Percentiles rank a stretch among this genome's conserved stretches.
Evolutionary conservation across 1,140 invertebrate species (phyloP).

Genomic region (Caenorhabditis brenneri): DNA sequence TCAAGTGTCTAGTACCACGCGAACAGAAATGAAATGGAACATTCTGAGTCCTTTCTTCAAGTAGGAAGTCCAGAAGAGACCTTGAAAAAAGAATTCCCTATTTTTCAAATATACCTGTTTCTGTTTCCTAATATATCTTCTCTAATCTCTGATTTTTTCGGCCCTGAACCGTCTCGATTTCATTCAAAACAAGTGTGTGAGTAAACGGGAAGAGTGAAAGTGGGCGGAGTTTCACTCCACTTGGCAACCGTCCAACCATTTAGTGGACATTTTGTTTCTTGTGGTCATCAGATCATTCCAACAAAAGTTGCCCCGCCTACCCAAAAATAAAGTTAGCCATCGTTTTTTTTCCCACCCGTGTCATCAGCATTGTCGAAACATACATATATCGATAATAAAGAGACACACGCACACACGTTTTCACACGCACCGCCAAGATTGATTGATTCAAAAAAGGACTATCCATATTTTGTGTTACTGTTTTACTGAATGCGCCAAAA

Average conservation of each 20-base stretch:
- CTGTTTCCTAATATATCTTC: constrained; percentile 13
- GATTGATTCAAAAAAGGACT: constrained; percentile 2
- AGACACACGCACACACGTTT: background rate
- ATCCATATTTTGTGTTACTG: constrained; percentile 1
- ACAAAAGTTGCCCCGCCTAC: background rate
- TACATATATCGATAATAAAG: background rate
- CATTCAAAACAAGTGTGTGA: background rate
- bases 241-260: constrained; percentile 8
- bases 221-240: background rate
- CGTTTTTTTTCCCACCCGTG: background rate
- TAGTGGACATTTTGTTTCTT: background rate
- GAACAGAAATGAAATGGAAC: background rate
- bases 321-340: background rate
- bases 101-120: background rate
- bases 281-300: background rate
- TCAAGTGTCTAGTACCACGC: background rate
- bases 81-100: background rate
- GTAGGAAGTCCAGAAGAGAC: background rate
- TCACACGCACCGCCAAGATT: background rate
- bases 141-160: constrained; percentile 13
- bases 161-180: constrained; percentile 18
- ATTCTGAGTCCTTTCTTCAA: background rate
- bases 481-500: constrained; percentile 24
- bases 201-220: background rate
- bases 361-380: background rate